Evolutionary conservation across 2,113 vertebrate genomes (phyloP), one percentile per base, ranked within the genome.

Genomic region (Osmerus eperlanus): DNA sequence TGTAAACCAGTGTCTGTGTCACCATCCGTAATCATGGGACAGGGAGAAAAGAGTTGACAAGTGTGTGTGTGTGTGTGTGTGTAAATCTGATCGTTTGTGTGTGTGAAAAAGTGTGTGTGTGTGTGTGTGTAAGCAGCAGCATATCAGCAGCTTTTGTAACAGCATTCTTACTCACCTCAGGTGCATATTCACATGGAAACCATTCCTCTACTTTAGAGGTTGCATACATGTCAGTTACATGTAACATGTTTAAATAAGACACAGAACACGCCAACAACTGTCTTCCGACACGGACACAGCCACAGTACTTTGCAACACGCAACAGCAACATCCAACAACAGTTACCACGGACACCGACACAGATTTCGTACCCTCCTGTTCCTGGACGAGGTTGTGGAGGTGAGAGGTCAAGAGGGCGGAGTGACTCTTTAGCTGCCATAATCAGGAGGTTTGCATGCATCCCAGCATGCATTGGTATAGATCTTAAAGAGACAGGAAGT

Each of bases 261-360:
- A 80, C 69, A 67, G 51, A 67, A 61, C 60, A 62, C 60, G 28
- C 60, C 21, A 60, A 74, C 65, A 63, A 67, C 63, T 73, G 70
- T 28, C 65, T 72, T 80, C 75, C 64, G n/a, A 70, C 67, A 61
- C 64, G 62, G 28, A 80, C 62, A 79, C 59, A 67, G 72, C 3
- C 19, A 75, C 76, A 32, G 58, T 59, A 74, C 65, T 65, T 72
- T 29, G 64, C 64, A 79, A 70, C 72, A 77, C 74, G 71, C 54
- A 47, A 77, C 36, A 41, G 60, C 29, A 56, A 83, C 70, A 78
- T 52, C 68, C 63, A 47, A 68, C 63, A 66, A 47, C 47, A 68
- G 72, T 62, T 68, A 78, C 72, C n/a, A 80, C 28, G 19, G 58
- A 60, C 58, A 60, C 58, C 21, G 58, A 60, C 23, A 62, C 60